Conservation (phyloP, 2,888 invertebrate species). For the Aproaerema taeniolella region DNA sequence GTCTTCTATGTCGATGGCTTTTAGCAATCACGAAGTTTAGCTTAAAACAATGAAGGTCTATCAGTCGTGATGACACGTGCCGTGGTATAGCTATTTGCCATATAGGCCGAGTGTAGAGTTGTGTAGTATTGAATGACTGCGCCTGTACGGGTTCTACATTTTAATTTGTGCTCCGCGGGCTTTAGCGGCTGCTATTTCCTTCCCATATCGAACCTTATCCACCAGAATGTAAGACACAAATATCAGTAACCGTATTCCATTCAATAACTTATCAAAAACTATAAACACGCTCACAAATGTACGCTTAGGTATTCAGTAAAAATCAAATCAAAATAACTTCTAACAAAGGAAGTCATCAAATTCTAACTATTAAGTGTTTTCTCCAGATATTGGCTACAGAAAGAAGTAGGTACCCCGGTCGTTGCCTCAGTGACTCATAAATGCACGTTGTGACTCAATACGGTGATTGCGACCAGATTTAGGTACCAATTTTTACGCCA, state of each 20-base stretch:
- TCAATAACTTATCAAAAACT: slow-evolving; percentile 5
- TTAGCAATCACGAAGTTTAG: no score
- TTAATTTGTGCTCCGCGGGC: slow-evolving; percentile 47
- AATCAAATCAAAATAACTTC: slow-evolving; percentile 1
- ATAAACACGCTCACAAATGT: slow-evolving; percentile 1
- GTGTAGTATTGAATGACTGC: slow-evolving; percentile 40
- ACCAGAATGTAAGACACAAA: slow-evolving; percentile 19
- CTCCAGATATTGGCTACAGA: not conserved
- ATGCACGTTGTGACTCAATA: slow-evolving; percentile 38
- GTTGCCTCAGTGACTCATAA: slow-evolving; percentile 57
- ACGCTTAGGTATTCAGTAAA: slow-evolving; percentile 13
- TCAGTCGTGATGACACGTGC: slow-evolving; percentile 43
- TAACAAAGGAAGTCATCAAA: slow-evolving; percentile 7
- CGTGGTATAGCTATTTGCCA: slow-evolving; percentile 29
- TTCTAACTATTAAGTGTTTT: not conserved
- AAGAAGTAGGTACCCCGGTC: slow-evolving; percentile 25
- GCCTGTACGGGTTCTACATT: slow-evolving; percentile 45
- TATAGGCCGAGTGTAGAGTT: slow-evolving; percentile 25
- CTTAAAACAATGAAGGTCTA: slow-evolving; percentile 22
- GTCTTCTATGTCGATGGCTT: no score
- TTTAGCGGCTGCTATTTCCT: no score
- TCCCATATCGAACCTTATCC: no score
- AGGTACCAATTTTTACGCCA: slow-evolving; percentile 27
- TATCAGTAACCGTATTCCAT: slow-evolving; percentile 7
- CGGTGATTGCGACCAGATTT: slow-evolving; percentile 34